These are phyloP conservation scores for Penaeus indicus DNA, from an alignment of 1,140 invertebrate genomes.

Conservation along the genomic window DNA sequence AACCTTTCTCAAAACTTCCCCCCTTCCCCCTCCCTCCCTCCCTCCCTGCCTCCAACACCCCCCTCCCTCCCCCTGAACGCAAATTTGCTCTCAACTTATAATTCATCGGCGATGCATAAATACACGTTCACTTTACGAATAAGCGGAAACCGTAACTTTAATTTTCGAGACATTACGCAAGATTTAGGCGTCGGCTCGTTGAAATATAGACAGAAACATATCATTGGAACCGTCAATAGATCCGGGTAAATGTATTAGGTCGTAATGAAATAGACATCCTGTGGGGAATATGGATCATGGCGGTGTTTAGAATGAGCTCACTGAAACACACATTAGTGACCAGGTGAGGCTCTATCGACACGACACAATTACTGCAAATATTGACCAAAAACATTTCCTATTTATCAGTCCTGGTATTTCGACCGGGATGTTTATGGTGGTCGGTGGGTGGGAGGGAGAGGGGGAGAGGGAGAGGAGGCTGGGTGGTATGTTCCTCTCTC, in stretches of 20 bases:
- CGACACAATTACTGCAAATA: slow-evolving; percentile 1
- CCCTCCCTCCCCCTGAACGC: slow-evolving; percentile 7
- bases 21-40: no score
- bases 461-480: neutral
- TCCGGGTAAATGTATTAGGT: neutral
- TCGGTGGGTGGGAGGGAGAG: neutral
- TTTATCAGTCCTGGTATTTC: slow-evolving; percentile 15
- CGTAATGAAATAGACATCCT: slow-evolving; percentile 9
- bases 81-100: neutral
- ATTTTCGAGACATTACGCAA: no score
- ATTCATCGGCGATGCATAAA: no score
- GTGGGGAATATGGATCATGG: neutral
- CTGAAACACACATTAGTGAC: slow-evolving; percentile 15
- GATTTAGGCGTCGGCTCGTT: no score
- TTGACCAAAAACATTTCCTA: slow-evolving; percentile 12
- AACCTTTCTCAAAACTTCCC: neutral
- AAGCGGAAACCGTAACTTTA: no score
- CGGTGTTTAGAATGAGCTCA: slow-evolving; percentile 35
- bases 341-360: neutral
- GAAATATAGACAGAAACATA: no score
- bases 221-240: no score
- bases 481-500: slow-evolving; percentile 10
- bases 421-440: neutral
- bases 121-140: no score
- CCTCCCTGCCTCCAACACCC: no score